phyloP scores from a whole-genome alignment of 1,140 invertebrate species.

The Yoshiicerus persimilis region DNA sequence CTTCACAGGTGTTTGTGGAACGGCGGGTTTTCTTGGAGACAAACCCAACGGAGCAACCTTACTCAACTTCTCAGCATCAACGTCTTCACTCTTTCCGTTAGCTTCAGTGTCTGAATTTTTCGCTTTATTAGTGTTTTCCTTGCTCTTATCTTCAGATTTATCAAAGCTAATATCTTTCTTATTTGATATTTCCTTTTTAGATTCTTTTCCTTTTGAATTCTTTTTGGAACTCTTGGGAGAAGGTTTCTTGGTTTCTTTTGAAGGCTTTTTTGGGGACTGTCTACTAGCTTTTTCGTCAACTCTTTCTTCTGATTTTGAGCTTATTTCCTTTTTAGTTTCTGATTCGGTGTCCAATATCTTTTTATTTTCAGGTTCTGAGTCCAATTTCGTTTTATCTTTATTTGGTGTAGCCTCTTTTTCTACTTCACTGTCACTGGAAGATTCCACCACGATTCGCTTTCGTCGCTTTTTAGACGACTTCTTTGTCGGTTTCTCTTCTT shows the following conservation, averaged over 20 bases:
- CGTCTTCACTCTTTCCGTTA: background rate
- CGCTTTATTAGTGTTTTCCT: background rate
- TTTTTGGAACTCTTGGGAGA: background rate
- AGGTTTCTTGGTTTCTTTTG: background rate
- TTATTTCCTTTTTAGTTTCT: background rate
- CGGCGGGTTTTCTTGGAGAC: background rate
- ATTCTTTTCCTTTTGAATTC: background rate
- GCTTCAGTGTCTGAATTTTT: background rate
- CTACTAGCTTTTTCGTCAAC: background rate
- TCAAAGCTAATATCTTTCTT: background rate
- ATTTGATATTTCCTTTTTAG: background rate
- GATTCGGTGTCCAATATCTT: background rate
- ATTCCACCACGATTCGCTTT: background rate
- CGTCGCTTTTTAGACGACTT: constrained; percentile 28
- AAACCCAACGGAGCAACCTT: background rate
- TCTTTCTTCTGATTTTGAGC: background rate
- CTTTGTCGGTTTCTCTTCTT: background rate
- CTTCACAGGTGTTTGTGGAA: background rate
- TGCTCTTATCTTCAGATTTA: background rate
- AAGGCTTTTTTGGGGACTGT: background rate
- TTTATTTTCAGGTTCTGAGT: background rate
- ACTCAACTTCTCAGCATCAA: background rate
- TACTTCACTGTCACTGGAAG: constrained; percentile 49
- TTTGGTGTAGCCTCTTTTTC: background rate
- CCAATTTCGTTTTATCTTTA: too few relatives aligned